These are phyloP conservation scores for Trachelus tabidus DNA, from an alignment of 2,888 invertebrate species.

Conservation along the genomic window DNA sequence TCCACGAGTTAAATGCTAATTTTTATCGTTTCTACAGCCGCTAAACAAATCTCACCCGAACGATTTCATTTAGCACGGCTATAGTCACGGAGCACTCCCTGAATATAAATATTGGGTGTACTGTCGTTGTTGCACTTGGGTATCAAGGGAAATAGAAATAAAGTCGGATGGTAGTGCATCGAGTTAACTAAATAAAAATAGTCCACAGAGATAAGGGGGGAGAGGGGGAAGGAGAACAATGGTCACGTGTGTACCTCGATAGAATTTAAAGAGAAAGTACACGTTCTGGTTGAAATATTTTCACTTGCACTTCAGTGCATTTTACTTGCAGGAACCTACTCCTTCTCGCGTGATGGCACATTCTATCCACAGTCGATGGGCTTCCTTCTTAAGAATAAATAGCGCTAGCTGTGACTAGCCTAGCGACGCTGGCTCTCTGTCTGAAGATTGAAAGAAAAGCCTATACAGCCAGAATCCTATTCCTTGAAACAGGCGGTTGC, in stretches of 20 bases:
- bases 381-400: neutral
- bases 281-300: neutral
- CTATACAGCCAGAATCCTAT: neutral
- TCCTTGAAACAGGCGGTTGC: neutral
- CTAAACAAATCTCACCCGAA: neutral
- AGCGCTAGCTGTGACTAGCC: neutral
- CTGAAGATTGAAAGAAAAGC: neutral
- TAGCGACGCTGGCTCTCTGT: neutral
- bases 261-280: neutral
- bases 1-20: neutral
- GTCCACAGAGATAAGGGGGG: neutral
- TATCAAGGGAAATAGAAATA: neutral
- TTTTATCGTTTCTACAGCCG: neutral
- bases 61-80: neutral
- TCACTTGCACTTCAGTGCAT: neutral
- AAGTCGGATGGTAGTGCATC: neutral
- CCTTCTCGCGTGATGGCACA: neutral
- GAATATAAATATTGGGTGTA: neutral
- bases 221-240: neutral
- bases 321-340: neutral
- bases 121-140: neutral
- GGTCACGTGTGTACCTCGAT: neutral
- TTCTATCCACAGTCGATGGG: neutral
- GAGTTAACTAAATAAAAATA: neutral
- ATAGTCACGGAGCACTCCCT: neutral